Evolutionary conservation across 1,140 invertebrate species (phyloP), one percentile per base, ranked within the genome.

Genomic region (Bombus difficillimus): DNA sequence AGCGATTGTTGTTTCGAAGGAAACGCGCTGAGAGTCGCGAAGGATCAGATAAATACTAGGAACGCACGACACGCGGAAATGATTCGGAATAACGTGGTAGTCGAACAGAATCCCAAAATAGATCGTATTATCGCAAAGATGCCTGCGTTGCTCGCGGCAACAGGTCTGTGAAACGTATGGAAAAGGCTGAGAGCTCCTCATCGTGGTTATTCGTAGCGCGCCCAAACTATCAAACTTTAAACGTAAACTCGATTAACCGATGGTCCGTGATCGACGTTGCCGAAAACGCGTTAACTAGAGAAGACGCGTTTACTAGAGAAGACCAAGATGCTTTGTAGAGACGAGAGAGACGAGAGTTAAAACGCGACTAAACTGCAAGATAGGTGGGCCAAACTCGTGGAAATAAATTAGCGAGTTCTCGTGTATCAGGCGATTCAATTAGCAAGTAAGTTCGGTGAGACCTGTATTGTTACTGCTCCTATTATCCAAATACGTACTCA

Each of bases 101-200:
- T 9, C 28, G 59, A 62, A 62, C 10, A 13, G 59, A n/a, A 62
- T 62, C 59, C 59, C 59, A 1, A 88, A 88, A 88, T 88, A 88
- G 87, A 72, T n/a, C 6, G 37, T 62, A 86, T 80, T 88, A 87
- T 88, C 87, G 86, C 18, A 22, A 62, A 86, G 86, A 81, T 88
- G 86, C 72, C 77, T 80, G 76, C 47, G 37, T 53, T 22, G 47
- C 47, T 53, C 64, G 76, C 80, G 80, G 88, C 88, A 86, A 89
- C 87, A 89, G 87, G 88, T 89, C 88, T 89, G 88, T 72, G 88
- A 76, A 86, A 88, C 72, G 83, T 88, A 86, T 86, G 64, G 68
- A 53, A 66, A 78, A 68, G 25, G 68, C 39, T 32, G 59, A 69
- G 22, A 13, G 47, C 18, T 22, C 0, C 47, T 53, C 34, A 10